Evolutionary conservation across 2,113 vertebrate species (phyloP).

Genomic region (Trochalopteron elliotii): DNA sequence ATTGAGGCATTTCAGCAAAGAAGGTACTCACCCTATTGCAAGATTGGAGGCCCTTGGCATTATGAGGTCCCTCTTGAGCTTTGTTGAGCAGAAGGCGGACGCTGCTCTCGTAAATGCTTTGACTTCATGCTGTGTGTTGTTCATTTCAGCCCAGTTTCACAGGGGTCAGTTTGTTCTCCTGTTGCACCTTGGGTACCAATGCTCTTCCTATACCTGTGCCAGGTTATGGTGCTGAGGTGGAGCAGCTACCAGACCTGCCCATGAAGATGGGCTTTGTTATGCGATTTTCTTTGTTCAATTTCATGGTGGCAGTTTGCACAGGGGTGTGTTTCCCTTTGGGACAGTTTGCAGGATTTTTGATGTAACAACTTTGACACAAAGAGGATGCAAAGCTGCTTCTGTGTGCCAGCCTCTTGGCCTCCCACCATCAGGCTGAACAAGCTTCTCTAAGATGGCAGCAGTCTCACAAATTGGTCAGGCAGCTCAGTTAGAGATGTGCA

Average conservation of each 20-base stretch:
- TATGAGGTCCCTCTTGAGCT: conserved; percentile 32
- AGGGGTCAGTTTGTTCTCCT: conserved; percentile 18
- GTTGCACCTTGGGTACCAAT: not conserved
- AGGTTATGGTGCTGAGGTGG: not conserved
- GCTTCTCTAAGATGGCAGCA: not conserved
- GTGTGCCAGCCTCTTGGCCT: not conserved
- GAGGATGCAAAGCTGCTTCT: not conserved
- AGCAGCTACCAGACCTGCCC: not conserved
- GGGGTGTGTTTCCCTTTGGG: not conserved
- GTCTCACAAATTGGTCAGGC: not conserved
- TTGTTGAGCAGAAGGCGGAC: conserved; percentile 39
- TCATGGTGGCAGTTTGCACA: not conserved
- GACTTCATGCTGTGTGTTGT: not conserved
- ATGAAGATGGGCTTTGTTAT: not conserved
- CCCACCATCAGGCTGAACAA: accelerated
- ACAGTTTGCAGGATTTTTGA: not conserved
- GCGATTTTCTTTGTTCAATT: not conserved
- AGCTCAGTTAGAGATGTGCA: not conserved
- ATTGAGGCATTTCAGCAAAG: not conserved
- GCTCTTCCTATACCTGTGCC: not conserved
- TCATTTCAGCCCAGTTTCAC: conserved; percentile 35
- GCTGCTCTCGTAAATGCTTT: conserved; percentile 27
- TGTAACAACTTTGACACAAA: not conserved
- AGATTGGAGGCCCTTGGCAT: not conserved
- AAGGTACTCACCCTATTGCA: not conserved